Percentiles rank a stretch among this genome's conserved stretches.
These are phyloP conservation scores for Himalopsyche anomala DNA, from an alignment of 2,888 invertebrate species.

Conservation along the genomic window DNA sequence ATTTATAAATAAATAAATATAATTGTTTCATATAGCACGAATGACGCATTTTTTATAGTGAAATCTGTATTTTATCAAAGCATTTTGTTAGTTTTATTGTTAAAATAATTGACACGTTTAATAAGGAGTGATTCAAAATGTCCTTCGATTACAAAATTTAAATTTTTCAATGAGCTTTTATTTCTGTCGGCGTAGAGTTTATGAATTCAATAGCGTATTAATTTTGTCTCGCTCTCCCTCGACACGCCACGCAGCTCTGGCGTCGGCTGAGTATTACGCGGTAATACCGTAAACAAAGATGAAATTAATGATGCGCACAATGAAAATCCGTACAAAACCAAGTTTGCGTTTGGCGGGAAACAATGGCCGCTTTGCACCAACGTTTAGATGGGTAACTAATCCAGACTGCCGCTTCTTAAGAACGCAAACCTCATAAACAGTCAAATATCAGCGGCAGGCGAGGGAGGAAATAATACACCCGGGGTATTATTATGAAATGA, in stretches of 20 bases:
- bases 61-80: too few species aligned
- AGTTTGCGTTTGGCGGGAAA: slow-evolving; percentile 64
- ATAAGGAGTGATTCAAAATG: neutral
- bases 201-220: slow-evolving; percentile 61
- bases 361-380: slow-evolving; percentile 64
- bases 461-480: slow-evolving; percentile 20
- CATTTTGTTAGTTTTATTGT: too few species aligned
- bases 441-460: slow-evolving; percentile 52
- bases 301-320: slow-evolving; percentile 66
- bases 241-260: slow-evolving; percentile 50
- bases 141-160: neutral
- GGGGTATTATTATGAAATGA: neutral
- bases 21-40: too few species aligned
- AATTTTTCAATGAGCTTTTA: slow-evolving; percentile 44
- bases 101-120: too few species aligned
- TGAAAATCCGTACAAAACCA: slow-evolving; percentile 65
- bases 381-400: slow-evolving; percentile 64
- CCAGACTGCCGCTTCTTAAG: slow-evolving; percentile 59
- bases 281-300: slow-evolving; percentile 66
- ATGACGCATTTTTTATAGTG: too few species aligned
- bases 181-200: slow-evolving; percentile 52
- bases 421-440: slow-evolving; percentile 48
- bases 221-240: slow-evolving; percentile 59
- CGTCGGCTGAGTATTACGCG: slow-evolving; percentile 63
- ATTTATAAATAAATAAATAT: too few species aligned